phyloP scores from a whole-genome alignment of 2,113 vertebrate genomes.

The Loxodonta africana region DNA sequence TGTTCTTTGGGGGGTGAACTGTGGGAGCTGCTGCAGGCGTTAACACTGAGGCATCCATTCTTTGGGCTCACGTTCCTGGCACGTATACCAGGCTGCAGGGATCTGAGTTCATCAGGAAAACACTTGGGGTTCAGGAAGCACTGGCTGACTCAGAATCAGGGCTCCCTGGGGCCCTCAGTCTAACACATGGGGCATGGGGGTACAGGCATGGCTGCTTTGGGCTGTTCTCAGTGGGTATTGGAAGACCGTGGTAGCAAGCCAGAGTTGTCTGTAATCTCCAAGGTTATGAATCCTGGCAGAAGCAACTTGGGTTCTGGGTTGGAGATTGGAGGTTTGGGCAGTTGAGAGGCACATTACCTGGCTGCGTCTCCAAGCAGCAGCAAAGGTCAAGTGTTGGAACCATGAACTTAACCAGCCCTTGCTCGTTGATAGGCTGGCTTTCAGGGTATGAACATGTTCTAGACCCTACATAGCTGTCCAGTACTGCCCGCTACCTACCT shows the following conservation, averaged over 20 bases:
- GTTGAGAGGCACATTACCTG: neutral
- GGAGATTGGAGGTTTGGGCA: neutral
- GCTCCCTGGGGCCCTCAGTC: neutral
- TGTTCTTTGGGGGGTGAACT: neutral
- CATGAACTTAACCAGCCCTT: too few relatives aligned
- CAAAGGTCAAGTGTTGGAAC: too few relatives aligned
- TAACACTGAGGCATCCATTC: neutral
- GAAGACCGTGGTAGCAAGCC: neutral
- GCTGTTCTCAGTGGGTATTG: neutral
- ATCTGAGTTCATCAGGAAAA: neutral
- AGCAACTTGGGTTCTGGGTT: neutral
- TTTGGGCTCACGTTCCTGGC: neutral
- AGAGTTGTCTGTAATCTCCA: neutral
- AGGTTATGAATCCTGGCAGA: neutral
- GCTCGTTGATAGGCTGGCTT: too few relatives aligned
- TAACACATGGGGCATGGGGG: neutral
- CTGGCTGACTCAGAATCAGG: neutral
- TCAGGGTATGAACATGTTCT: too few relatives aligned
- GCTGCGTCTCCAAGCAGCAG: too few relatives aligned
- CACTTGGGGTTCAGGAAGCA: neutral
- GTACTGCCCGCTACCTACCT: too few relatives aligned
- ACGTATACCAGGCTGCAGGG: accelerated
- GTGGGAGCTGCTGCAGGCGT: neutral
- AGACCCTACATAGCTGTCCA: too few relatives aligned
- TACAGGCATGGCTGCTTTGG: too few relatives aligned